Evolutionary conservation across 2,797 vertebrate genomes (phyloP).

Genomic region (Gadopsis marmoratus): DNA sequence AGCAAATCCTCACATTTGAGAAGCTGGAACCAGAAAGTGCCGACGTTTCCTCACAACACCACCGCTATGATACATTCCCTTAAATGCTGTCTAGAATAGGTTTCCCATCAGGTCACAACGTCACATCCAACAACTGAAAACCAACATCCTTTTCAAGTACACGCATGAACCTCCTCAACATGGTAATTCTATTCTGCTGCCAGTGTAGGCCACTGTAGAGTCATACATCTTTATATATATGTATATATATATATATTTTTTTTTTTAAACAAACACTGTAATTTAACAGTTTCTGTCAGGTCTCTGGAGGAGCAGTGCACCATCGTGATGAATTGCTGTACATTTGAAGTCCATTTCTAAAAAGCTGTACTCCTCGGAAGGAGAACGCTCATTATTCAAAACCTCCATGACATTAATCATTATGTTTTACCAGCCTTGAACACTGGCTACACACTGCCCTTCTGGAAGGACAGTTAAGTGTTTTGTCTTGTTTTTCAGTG

Average conservation of each 20-base stretch:
- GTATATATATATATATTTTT: background rate
- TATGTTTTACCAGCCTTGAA: constrained; percentile 40
- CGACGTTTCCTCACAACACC: background rate
- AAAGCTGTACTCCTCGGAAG: constrained; percentile 31
- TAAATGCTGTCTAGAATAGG: background rate
- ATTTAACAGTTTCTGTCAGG: constrained; percentile 32
- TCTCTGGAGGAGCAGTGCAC: constrained; percentile 40
- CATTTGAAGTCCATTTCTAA: constrained; percentile 48
- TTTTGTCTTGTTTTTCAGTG: background rate
- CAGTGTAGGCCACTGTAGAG: constrained; percentile 3
- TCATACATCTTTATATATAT: constrained; percentile 3
- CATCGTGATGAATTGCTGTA: constrained; percentile 48
- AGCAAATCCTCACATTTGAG: background rate
- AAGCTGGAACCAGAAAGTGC: background rate
- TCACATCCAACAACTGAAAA: background rate
- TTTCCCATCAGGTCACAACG: background rate
- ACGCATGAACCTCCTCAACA: background rate
- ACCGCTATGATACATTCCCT: background rate
- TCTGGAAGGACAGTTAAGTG: background rate
- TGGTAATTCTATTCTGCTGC: constrained; percentile 19
- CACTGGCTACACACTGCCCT: constrained; percentile 8
- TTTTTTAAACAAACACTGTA: constrained; percentile 21
- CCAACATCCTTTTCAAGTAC: background rate
- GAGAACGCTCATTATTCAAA: constrained; percentile 44
- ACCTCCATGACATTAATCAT: constrained; percentile 35